Conservation (phyloP, 2,797 vertebrate species). For the Hylomyscus alleni region DNA sequence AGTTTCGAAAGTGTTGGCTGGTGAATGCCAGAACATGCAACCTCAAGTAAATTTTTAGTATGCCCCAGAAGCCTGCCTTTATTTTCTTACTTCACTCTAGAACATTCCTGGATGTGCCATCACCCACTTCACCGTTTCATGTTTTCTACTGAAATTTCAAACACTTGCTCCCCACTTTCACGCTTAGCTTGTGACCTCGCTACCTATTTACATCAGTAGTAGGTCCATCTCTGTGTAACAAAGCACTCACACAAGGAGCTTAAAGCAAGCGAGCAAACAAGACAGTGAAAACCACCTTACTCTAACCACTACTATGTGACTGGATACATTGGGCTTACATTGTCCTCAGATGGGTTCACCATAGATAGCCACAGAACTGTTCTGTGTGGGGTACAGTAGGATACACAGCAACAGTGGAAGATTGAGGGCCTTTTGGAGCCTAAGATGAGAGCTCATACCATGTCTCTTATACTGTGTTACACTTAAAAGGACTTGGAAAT, state of each 20-base stretch:
- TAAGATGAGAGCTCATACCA: not conserved
- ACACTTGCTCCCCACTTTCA: not conserved
- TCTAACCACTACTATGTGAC: not conserved
- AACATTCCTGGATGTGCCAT: not conserved
- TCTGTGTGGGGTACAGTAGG: not conserved
- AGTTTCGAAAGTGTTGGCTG: not conserved
- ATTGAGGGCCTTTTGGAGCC: not conserved
- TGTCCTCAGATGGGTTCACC: not conserved
- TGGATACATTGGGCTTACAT: not conserved
- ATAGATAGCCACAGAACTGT: not conserved
- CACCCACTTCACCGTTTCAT: not conserved
- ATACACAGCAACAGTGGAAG: not conserved
- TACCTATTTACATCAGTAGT: not conserved
- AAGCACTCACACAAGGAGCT: not conserved
- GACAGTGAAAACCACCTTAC: not conserved
- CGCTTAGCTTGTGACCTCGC: not conserved
- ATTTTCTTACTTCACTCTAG: not conserved
- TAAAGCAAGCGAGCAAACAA: not conserved
- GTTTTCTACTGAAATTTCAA: not conserved
- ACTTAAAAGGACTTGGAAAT: not conserved
- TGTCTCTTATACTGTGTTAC: not conserved
- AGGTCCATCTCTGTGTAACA: not conserved
- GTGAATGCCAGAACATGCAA: not conserved
- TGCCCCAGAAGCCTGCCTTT: not conserved
- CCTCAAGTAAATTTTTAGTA: not conserved